These are phyloP conservation scores for Cephalotes varians DNA, from an alignment of 2,888 invertebrate genomes.

Conservation along the genomic window DNA sequence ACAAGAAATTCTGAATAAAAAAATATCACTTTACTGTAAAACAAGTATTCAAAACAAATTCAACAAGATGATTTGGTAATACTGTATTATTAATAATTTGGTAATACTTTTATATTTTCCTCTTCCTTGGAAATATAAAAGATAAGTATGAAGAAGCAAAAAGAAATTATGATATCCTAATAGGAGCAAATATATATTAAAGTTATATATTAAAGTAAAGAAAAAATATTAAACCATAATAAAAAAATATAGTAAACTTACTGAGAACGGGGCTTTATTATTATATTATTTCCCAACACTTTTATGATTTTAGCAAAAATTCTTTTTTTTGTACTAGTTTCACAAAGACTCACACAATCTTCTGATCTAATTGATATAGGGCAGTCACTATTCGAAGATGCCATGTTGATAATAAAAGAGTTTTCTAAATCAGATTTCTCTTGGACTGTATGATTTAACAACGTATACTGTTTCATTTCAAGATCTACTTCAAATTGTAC, in stretches of 20 bases:
- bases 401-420: slow-evolving; percentile 62
- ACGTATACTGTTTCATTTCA: slow-evolving; percentile 52
- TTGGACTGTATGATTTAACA: slow-evolving; percentile 58
- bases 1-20: not conserved
- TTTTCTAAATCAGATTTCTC: not conserved
- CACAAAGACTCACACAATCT: not conserved
- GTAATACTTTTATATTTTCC: too few species aligned
- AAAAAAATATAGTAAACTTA: not conserved
- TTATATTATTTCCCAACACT: slow-evolving; percentile 10
- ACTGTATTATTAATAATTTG: too few species aligned
- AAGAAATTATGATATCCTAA: not conserved
- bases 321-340: rapidly evolving
- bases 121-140: not conserved
- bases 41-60: not conserved
- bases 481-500: slow-evolving; percentile 64
- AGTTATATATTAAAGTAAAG: not conserved
- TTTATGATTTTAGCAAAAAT: not conserved
- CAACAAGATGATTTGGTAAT: not conserved
- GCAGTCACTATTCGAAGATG: slow-evolving; percentile 58
- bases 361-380: slow-evolving; percentile 46
- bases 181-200: not conserved
- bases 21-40: not conserved
- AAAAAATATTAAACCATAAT: not conserved
- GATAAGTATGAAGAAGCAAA: not conserved
- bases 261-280: not conserved